Percentiles rank a stretch among this genome's conserved stretches.
phyloP scores from a whole-genome alignment of 1,140 invertebrate species.

The Cyphomyrmex costatus region DNA sequence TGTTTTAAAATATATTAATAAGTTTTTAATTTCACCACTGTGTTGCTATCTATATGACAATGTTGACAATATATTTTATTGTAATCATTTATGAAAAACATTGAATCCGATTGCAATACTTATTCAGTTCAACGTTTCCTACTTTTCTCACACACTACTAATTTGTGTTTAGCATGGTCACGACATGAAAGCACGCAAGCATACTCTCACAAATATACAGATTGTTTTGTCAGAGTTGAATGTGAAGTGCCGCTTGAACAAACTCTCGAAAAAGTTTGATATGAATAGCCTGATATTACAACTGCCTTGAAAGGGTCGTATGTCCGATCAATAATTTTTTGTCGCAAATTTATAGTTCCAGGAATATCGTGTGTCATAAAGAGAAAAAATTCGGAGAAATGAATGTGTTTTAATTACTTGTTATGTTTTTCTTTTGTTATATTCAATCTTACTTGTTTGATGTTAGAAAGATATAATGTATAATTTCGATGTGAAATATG shows the following conservation, averaged over 20 bases:
- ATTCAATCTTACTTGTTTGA: not conserved
- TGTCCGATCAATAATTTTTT: not conserved
- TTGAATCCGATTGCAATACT: not conserved
- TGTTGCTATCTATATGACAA: not conserved
- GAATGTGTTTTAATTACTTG: not conserved
- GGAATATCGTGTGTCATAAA: not conserved
- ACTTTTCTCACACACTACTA: too few relatives aligned
- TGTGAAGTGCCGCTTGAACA: not conserved
- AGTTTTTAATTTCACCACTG: not conserved
- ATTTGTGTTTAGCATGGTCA: not conserved
- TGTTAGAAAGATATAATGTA: not conserved
- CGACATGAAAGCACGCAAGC: not conserved
- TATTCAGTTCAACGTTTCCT: not conserved
- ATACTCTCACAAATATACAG: not conserved
- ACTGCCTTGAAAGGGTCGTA: not conserved
- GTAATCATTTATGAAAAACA: too few relatives aligned
- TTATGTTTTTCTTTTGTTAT: not conserved
- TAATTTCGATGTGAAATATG: not conserved
- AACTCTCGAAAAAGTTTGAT: constrained; percentile 12
- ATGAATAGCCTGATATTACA: not conserved
- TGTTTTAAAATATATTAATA: too few relatives aligned
- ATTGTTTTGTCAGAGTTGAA: not conserved
- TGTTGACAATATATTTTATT: too few relatives aligned
- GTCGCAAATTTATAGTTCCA: too few relatives aligned
- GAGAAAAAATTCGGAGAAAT: not conserved